These are phyloP conservation scores for Bombus difficillimus DNA, from an alignment of 1,140 invertebrate genomes.

Conservation along the genomic window DNA sequence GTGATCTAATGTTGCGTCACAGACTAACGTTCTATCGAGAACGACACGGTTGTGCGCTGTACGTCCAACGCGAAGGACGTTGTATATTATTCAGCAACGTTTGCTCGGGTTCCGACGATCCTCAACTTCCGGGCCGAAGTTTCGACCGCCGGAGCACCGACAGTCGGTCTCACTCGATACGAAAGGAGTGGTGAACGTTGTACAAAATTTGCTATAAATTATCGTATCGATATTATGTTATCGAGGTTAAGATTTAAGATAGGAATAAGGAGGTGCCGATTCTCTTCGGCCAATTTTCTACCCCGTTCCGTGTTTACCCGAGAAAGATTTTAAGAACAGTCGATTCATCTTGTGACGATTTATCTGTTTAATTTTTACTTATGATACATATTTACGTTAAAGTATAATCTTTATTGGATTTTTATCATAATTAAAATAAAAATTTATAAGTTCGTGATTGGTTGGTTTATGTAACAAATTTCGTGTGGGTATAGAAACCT, in stretches of 20 bases:
- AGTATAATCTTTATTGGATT: background rate
- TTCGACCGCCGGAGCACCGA: constrained; percentile 1
- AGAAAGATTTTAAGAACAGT: background rate
- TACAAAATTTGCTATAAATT: constrained; percentile 57
- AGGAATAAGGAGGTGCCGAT: background rate
- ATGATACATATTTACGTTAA: no score
- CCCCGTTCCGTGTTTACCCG: constrained; percentile 8
- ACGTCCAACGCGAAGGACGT: constrained; percentile 32
- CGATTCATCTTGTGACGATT: background rate
- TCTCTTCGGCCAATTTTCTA: background rate
- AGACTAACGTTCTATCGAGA: background rate
- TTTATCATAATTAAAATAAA: no score
- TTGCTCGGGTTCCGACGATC: background rate
- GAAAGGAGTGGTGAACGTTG: constrained; percentile 16
- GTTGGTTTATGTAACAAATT: background rate
- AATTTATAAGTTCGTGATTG: background rate
- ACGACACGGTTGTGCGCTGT: background rate
- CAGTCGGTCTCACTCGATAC: constrained; percentile 4
- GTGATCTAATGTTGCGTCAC: background rate
- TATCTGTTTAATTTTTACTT: background rate
- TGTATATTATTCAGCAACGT: constrained; percentile 52
- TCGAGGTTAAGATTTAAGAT: constrained; percentile 29
- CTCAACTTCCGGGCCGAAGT: constrained; percentile 4
- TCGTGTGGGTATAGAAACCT: no score
- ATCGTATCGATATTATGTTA: constrained; percentile 23